Evolutionary conservation across 2,888 invertebrate species (phyloP).

Genomic region (Pediacus dermestoides): DNA sequence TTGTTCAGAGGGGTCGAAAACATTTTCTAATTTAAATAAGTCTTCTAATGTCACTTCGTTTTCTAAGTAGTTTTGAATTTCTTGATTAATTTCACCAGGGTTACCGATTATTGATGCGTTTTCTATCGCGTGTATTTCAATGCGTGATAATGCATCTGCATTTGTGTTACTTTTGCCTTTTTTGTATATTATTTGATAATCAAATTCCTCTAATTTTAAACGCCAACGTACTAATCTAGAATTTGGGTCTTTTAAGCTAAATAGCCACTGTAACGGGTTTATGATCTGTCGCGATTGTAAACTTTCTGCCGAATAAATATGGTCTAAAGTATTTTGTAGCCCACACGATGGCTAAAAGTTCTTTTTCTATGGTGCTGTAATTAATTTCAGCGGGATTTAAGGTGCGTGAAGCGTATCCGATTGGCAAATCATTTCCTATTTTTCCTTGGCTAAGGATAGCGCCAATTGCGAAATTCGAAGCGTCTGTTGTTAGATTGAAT

Average conservation of each 20-base stretch:
- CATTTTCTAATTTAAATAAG: no score
- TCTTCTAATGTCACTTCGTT: no score
- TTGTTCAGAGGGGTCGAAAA: no score
- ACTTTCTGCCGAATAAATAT: slow-evolving; percentile 25
- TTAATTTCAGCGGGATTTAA: slow-evolving; percentile 30
- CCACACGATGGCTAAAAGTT: slow-evolving; percentile 28
- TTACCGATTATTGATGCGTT: neutral
- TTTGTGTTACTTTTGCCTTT: slow-evolving; percentile 15
- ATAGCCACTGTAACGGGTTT: slow-evolving; percentile 29
- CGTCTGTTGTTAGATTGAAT: slow-evolving; percentile 29
- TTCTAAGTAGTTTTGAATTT: no score
- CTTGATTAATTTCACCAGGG: neutral
- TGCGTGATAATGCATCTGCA: slow-evolving; percentile 17
- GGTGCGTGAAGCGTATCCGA: slow-evolving; percentile 27
- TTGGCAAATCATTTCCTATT: slow-evolving; percentile 25
- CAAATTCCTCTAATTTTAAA: slow-evolving; percentile 17
- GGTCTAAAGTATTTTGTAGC: slow-evolving; percentile 16
- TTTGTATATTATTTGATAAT: slow-evolving; percentile 17
- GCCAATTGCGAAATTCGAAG: slow-evolving; percentile 25
- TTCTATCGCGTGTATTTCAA: slow-evolving; percentile 5
- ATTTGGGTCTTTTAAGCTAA: slow-evolving; percentile 21
- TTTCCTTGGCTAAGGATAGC: slow-evolving; percentile 25
- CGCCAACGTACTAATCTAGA: slow-evolving; percentile 19
- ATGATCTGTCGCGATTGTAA: slow-evolving; percentile 33
- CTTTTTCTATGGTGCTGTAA: slow-evolving; percentile 31